Percentiles rank a stretch among this genome's conserved stretches.
These are phyloP conservation scores for Parazoanthus swiftii DNA, from an alignment of 92 coral and sea anemone species.

Conservation along the genomic window DNA sequence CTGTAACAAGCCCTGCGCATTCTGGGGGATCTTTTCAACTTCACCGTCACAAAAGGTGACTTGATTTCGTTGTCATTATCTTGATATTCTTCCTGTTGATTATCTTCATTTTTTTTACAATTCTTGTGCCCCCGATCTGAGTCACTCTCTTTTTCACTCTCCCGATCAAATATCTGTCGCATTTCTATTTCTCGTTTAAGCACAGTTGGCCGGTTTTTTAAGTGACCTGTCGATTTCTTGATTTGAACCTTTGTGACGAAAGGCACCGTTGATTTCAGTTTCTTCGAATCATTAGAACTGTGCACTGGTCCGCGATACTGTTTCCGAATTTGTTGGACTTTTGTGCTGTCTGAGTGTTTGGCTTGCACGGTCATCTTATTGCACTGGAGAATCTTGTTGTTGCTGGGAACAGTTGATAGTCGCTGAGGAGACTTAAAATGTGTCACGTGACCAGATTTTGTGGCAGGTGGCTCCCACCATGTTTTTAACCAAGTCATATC, in stretches of 20 bases:
- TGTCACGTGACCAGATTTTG: conserved; percentile 43
- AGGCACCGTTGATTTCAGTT: conserved; percentile 31
- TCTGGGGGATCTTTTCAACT: not conserved
- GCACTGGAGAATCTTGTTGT: conserved; percentile 52
- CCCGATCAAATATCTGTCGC: conserved; percentile 9
- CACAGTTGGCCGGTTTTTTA: not conserved
- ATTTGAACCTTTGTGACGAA: conserved; percentile 85
- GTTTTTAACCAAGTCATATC: conserved; percentile 42
- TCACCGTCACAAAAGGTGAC: not conserved
- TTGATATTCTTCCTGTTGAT: not conserved
- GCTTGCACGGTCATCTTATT: conserved; percentile 49
- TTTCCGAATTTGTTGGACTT: conserved; percentile 40
- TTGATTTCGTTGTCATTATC: not conserved
- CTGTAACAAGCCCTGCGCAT: not conserved
- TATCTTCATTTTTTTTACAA: not conserved
- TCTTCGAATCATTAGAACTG: conserved; percentile 6
- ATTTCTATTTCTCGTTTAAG: not conserved
- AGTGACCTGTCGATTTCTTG: conserved; percentile 24
- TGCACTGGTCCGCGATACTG: conserved; percentile 23
- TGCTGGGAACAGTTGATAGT: conserved; percentile 39
- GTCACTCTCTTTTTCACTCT: not conserved
- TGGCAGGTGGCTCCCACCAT: conserved; percentile 48
- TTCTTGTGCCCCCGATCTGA: not conserved
- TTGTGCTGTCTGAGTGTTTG: conserved; percentile 24
- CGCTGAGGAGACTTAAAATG: conserved; percentile 37